Evolutionary conservation across 2,113 vertebrate genomes (phyloP).

Genomic region (Mionectes macconnelli): DNA sequence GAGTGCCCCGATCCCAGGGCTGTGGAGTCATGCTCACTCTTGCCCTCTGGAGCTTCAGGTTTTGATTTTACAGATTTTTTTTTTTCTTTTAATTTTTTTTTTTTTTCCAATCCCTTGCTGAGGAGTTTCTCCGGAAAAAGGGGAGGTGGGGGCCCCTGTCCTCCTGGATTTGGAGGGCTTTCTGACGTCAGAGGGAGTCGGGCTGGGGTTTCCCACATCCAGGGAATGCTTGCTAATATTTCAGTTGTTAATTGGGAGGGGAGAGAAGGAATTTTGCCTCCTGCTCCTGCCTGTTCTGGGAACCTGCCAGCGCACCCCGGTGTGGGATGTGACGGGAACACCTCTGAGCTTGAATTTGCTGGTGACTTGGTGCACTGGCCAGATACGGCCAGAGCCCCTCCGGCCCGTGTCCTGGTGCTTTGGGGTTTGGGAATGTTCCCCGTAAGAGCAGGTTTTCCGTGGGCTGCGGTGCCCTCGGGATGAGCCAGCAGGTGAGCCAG

Average conservation of each 20-base stretch:
- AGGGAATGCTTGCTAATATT: rapidly evolving
- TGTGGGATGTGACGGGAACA: background rate
- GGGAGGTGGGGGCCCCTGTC: background rate
- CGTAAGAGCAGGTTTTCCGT: rapidly evolving
- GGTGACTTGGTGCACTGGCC: background rate
- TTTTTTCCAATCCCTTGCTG: background rate
- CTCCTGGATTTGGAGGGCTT: background rate
- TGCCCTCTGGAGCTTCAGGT: constrained; percentile 55
- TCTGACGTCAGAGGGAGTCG: background rate
- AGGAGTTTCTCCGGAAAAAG: background rate
- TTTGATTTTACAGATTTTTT: background rate
- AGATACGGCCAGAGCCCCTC: background rate
- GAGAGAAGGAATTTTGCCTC: background rate
- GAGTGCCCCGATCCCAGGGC: constrained; percentile 39
- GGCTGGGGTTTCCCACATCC: background rate
- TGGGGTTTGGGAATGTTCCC: background rate
- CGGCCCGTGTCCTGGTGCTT: background rate
- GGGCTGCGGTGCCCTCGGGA: rapidly evolving
- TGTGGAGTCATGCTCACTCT: constrained; percentile 40
- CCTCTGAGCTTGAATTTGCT: background rate
- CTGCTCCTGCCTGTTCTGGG: background rate
- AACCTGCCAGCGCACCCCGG: background rate
- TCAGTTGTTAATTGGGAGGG: background rate
- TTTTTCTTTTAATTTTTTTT: too few species aligned
- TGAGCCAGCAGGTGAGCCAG: background rate